Conservation (phyloP, 2,888 invertebrate species). For the Scelioninae gen. 1 region DNA sequence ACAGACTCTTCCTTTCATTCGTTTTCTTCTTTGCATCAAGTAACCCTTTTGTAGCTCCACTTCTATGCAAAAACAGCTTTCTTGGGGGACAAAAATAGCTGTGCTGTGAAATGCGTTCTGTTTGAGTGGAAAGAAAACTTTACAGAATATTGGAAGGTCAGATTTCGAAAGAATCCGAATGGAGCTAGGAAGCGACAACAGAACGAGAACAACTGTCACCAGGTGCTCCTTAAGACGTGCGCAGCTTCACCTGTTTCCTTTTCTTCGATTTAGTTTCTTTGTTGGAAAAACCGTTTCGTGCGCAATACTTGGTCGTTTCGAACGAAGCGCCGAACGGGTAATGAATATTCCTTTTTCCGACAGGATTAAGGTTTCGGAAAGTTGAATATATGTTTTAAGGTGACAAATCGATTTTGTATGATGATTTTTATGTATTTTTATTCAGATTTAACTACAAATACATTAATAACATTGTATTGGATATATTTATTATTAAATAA, state of each 20-base stretch:
- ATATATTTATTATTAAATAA: too few relatives aligned
- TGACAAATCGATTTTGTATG: too few relatives aligned
- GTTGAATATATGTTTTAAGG: too few relatives aligned
- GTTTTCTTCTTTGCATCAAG: too few relatives aligned
- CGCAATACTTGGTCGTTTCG: constrained; percentile 36
- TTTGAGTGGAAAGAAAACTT: constrained; percentile 78
- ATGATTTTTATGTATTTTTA: too few relatives aligned
- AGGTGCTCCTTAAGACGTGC: constrained; percentile 65
- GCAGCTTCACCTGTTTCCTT: constrained; percentile 63
- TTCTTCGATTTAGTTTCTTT: constrained; percentile 26
- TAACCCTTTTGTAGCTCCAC: too few relatives aligned
- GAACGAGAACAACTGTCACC: constrained; percentile 53
- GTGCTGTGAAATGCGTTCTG: constrained; percentile 69
- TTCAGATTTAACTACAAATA: too few relatives aligned
- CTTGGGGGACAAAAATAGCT: too few relatives aligned
- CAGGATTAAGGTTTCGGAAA: too few relatives aligned
- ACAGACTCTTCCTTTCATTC: too few relatives aligned
- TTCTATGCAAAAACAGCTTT: too few relatives aligned
- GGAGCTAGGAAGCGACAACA: not conserved
- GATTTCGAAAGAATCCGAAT: constrained; percentile 59
- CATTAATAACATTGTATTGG: too few relatives aligned
- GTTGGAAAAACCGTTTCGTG: constrained; percentile 23
- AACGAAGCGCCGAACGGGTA: constrained; percentile 10
- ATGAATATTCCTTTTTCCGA: constrained; percentile 21
- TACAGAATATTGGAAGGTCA: constrained; percentile 65